Base-by-base conservation (phyloP, 1,140 invertebrate species). In the Gonatopus flavifemur region DNA sequence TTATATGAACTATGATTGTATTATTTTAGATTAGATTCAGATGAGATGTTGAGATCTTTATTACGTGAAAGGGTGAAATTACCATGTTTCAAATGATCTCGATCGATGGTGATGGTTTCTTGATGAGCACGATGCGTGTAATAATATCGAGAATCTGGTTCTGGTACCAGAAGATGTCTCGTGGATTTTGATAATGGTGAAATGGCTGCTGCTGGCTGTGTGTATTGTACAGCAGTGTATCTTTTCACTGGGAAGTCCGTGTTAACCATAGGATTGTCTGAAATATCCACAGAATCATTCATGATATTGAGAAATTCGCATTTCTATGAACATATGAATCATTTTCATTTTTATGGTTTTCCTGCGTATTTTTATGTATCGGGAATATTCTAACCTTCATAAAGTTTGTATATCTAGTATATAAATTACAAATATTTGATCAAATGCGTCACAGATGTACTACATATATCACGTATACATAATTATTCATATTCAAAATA, bases 171-270 rank as follows among this genome's bases (percentile, higher is more conserved):
- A 35, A 88, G 80, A 77, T 90, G 90, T 72, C 88, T 83, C 12
- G 87, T 92, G 28, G 87, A 91, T 79, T 90, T 93, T 5, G 88
- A 89, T 42, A 85, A 69, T 25, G 87, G 87, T 4, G 86, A 88
- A 57, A 87, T 84, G 28, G 82, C 83, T 58, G 88, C 87, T 43
- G 88, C 89, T 49, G 89, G 87, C 68, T 90, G 86, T 5, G 89
- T 90, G 70, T 86, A 89, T 60, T 89, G 86, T 55, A 88, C 81
- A n/a, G 85, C 86, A 2, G 87, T 89, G 52, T 86, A 90, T 25
- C 86, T 84, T 57, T 86, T 81, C 12, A 84, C 79, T 1, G 89
- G 88, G 49, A 85, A 85, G 56, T 89, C 89, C 9, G 89, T 91
- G 30, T 77, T 77, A 42, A 76, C 69, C 57, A 66, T 68, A 21